Evolutionary conservation across 2,113 vertebrate species (phyloP).

Genomic region (Nycticorax nycticorax): DNA sequence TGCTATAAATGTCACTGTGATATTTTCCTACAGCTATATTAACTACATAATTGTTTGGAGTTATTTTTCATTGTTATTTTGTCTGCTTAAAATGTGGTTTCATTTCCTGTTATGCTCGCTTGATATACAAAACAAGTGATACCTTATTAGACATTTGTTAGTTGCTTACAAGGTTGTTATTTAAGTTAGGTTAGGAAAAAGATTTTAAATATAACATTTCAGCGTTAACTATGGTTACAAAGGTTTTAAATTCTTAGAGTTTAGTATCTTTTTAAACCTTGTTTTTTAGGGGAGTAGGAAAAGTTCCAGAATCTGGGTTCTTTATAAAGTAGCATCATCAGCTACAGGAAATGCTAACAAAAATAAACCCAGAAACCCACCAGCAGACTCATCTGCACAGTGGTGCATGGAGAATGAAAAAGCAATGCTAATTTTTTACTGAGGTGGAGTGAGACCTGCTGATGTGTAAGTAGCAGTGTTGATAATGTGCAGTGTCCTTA

Average conservation of each 20-base stretch:
- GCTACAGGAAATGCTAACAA: neutral
- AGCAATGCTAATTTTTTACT: neutral
- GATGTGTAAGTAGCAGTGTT: neutral
- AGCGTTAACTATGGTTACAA: neutral
- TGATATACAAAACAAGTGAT: neutral
- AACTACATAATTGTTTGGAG: neutral
- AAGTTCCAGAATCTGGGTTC: neutral
- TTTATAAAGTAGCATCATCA: neutral
- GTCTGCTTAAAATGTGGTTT: neutral
- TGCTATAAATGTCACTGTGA: neutral
- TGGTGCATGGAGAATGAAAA: neutral
- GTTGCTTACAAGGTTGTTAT: neutral
- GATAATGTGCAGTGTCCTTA: neutral
- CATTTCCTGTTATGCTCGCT: rapidly evolving
- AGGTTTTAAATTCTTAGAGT: neutral
- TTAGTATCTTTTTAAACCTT: neutral
- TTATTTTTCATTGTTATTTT: neutral
- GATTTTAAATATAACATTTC: neutral
- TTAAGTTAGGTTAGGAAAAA: neutral
- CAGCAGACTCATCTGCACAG: neutral
- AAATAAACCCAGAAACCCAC: neutral
- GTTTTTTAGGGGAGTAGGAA: rapidly evolving
- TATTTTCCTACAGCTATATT: neutral
- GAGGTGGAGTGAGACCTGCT: neutral
- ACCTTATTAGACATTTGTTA: neutral